Evolutionary conservation across 2,113 vertebrate genomes (phyloP).

Genomic region (Thinocorus orbignyianus): DNA sequence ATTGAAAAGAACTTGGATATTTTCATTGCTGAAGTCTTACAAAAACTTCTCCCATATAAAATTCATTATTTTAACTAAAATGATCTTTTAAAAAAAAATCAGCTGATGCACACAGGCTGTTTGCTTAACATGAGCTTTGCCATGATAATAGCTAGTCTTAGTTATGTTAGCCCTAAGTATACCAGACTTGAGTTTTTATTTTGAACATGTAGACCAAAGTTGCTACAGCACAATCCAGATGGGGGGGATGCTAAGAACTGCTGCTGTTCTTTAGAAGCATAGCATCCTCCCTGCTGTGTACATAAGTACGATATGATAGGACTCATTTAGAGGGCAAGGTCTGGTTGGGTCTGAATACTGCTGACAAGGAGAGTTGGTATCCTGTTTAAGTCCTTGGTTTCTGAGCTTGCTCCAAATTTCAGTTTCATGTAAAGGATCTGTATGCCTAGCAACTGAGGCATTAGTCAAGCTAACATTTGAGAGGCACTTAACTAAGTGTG

Average conservation of each 20-base stretch:
- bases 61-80: background rate
- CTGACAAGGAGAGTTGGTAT: background rate
- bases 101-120: background rate
- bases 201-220: background rate
- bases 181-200: background rate
- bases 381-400: background rate
- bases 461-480: background rate
- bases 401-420: background rate
- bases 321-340: background rate
- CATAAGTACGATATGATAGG: background rate
- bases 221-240: background rate
- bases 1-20: background rate
- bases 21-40: background rate
- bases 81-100: background rate
- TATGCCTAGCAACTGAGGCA: background rate
- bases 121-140: background rate
- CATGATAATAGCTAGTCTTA: background rate
- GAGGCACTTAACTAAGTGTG: background rate
- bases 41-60: background rate
- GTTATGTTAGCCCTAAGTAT: background rate
- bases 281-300: rapidly evolving
- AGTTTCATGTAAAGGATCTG: background rate
- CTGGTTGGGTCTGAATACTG: background rate
- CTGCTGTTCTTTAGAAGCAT: background rate
- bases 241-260: background rate